Evolutionary conservation across 2,888 invertebrate species (phyloP), one percentile per base, ranked within the genome.

Genomic region (Synergus gifuensis): DNA sequence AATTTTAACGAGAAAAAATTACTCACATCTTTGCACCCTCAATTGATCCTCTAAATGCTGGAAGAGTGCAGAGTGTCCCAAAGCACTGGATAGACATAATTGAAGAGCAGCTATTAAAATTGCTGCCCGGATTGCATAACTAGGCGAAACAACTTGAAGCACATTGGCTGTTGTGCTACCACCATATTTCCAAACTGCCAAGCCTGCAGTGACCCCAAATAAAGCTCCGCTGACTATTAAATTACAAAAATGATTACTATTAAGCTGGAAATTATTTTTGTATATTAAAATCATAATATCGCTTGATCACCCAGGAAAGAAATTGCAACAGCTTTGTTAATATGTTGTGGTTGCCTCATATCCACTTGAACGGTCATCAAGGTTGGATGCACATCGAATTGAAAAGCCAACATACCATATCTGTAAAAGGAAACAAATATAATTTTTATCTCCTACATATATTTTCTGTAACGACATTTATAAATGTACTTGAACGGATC

Each of bases 331-430:
- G 97, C 96, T 87, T 93, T 93, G 85, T 95, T 94, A 83, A 98
- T 95, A 87, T 96, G 94, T 1, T 94, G 92, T 83, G 96, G 96
- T 83, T 96, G 94, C 83, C 94, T 94, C 98, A 98, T 98, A 91
- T 98, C 98, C 83, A 98, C 96, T 93, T 98, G 98, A 76, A 98
- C 95, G 0, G 98, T 98, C 84, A 98, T 94, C 88, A 98, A 94
- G 88, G 96, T 95, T 1, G 97, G 97, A 92, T 97, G 97, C 79
- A 97, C 95, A 89, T 97, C 97, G 86, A 96, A 97, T 94, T 95
- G 93, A 81, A 93, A 93, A 3, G 92, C 92, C 76, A 93, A 83
- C 87, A 93, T 92, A 58, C 92, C 93, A 77, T 93, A 93, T 2
- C 93, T 93, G 77, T 84, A 80, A 44, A 78, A 44, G 22, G 1